A percentile compares a stretch with the other conserved stretches of the same genome.
These are phyloP conservation scores for Lytechinus variegatus DNA, from an alignment of 35 echinoderm and acorn worm species.

Conservation along the genomic window DNA sequence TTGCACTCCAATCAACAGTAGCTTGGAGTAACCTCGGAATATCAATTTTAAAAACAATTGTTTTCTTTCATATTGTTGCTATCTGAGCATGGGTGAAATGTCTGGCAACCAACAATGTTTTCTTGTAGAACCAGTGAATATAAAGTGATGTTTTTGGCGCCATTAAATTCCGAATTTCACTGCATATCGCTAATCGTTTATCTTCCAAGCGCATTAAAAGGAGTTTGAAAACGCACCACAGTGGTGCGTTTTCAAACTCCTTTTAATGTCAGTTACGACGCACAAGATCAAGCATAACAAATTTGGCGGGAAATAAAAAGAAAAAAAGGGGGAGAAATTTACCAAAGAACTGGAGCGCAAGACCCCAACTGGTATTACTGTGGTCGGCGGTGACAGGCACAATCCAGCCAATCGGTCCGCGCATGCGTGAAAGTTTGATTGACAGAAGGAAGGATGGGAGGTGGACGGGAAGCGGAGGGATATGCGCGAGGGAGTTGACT, in stretches of 20 bases:
- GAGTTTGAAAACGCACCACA: too few relatives aligned
- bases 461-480: neutral
- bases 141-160: neutral
- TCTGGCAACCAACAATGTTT: too few relatives aligned
- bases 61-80: too few relatives aligned
- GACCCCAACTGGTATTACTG: neutral
- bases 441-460: neutral
- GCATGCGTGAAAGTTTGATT: neutral
- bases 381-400: neutral
- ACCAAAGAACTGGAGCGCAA: slow-evolving; percentile 13
- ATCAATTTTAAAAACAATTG: too few relatives aligned
- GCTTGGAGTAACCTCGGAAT: too few relatives aligned
- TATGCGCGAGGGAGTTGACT: too few relatives aligned
- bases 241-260: neutral
- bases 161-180: neutral
- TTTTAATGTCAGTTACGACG: neutral
- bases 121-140: too few relatives aligned
- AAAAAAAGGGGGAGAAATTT: neutral
- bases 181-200: neutral
- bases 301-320: neutral
- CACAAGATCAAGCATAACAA: neutral
- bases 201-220: too few relatives aligned
- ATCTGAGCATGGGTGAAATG: too few relatives aligned
- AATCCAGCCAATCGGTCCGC: slow-evolving; percentile 9
- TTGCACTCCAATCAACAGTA: too few relatives aligned